Percentiles rank a stretch among this genome's conserved stretches.
phyloP scores from a whole-genome alignment of 2,113 vertebrate genomes.

The Anarrhichthys ocellatus region DNA sequence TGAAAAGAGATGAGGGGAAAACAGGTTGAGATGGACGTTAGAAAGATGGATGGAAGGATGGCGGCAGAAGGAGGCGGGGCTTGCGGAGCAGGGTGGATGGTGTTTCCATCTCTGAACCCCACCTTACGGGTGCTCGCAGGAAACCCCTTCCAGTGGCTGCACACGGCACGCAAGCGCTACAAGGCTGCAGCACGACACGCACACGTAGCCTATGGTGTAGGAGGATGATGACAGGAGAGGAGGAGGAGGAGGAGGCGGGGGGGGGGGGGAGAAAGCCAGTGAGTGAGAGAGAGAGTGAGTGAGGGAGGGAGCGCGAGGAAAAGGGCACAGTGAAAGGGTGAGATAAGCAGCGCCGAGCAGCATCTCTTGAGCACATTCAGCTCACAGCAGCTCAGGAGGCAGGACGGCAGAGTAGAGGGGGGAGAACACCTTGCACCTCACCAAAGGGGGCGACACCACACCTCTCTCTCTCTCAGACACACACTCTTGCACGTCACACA shows the following conservation, averaged over 20 bases:
- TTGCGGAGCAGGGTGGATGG: constrained; percentile 41
- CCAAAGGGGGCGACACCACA: constrained; percentile 68
- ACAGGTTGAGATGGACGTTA: neutral
- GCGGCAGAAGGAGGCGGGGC: constrained; percentile 47
- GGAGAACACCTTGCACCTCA: constrained; percentile 63
- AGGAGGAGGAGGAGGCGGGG: constrained; percentile 16
- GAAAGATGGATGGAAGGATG: constrained; percentile 19
- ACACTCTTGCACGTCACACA: constrained; percentile 56
- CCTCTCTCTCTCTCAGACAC: constrained; percentile 51
- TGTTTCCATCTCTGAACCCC: constrained; percentile 63
- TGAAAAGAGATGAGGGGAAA: constrained; percentile 17
- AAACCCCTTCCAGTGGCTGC: constrained; percentile 79
- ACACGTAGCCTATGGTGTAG: constrained; percentile 74
- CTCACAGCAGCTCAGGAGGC: constrained; percentile 66
- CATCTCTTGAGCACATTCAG: constrained; percentile 77
- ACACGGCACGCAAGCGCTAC: constrained; percentile 72
- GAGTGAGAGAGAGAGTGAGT: constrained; percentile 44
- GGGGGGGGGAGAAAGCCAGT: constrained; percentile 38
- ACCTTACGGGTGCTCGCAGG: constrained; percentile 62
- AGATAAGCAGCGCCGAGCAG: constrained; percentile 68
- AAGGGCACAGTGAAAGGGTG: constrained; percentile 57
- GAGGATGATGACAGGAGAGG: constrained; percentile 71
- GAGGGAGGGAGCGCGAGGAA: constrained; percentile 20
- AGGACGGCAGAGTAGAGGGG: constrained; percentile 61
- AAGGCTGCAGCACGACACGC: constrained; percentile 72